Evolutionary conservation across 2,888 invertebrate species (phyloP), one percentile per base, ranked within the genome.

Genomic region (Cataglyphis livida): DNA sequence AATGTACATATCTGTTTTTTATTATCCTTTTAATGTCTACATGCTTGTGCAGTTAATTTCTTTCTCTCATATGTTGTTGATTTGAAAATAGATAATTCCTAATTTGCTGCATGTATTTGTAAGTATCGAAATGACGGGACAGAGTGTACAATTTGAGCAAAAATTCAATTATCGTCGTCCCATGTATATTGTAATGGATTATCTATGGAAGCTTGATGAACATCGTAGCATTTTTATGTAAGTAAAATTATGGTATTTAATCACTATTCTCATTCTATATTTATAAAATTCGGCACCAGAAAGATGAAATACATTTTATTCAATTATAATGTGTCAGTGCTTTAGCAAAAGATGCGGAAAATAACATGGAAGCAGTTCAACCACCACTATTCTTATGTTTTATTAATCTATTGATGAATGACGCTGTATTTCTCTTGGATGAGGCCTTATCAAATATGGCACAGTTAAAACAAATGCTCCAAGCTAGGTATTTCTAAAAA

Each of bases 41-140:
- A 38, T n/a, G 9, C 10, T 6, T 21, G 9, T 10, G 41, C 35
- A 64, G 3, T n/a, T n/a, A 10, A 38, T 21, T 59, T 15, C 32
- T 5, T 1, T 68, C 3, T 68, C 15, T 54, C 1, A n/a, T 18
- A 5, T 32, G 9, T 28, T 57, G 12, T 15, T 18, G 18, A 38
- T 79, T 61, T 68, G 18, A 2, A 9, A 88, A 91, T 94, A 98
- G 96, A 96, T 99, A 83, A 97, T 98, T 15, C 96, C 96, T 64
- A 97, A 97, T 92, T 95, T 99, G 41, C 95, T 99, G 81, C 96
- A 98, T 93, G 98, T 99, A 10, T 99, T 99, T 94, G 99, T 99
- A n/a, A 98, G 98, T 87, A 99, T 99, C 85, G 99, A 99, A 95
- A 98, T 99, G 98, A 99, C 99, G 0, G 99, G 99, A 0, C 98